These are phyloP conservation scores for Arctopsyche grandis DNA, from an alignment of 1,140 invertebrate species.

Conservation along the genomic window DNA sequence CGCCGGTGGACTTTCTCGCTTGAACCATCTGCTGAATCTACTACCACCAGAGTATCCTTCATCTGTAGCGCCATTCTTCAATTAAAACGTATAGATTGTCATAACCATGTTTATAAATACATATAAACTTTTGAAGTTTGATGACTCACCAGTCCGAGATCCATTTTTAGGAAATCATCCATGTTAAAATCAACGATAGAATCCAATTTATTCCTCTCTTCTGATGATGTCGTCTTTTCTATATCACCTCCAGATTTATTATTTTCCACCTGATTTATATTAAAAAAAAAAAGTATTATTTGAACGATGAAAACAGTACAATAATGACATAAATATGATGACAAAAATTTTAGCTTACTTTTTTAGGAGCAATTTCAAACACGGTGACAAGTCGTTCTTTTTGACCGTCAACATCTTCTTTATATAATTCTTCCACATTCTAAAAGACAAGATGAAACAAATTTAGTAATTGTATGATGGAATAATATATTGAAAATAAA, in stretches of 20 bases:
- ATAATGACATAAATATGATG: neutral
- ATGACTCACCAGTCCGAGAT: conserved; percentile 72
- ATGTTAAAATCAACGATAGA: conserved; percentile 71
- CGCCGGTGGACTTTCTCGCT: conserved; percentile 66
- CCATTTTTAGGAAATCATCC: conserved; percentile 78
- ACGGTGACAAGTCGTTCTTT: conserved; percentile 20
- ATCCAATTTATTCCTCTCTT: conserved; percentile 35
- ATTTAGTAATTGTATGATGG: neutral
- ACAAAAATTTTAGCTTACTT: neutral
- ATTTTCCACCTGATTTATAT: conserved; percentile 29
- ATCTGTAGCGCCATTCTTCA: conserved; percentile 69
- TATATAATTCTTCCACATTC: conserved; percentile 35
- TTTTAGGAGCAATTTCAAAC: neutral
- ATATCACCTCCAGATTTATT: neutral
- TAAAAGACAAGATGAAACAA: conserved; percentile 6
- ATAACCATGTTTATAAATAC: neutral
- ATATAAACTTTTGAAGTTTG: conserved; percentile 23
- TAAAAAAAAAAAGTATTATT: neutral
- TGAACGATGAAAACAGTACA: neutral
- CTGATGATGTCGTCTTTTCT: neutral
- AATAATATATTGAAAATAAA: neutral
- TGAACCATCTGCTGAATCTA: conserved; percentile 74
- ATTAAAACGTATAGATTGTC: conserved; percentile 49
- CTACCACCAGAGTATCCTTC: conserved; percentile 66
- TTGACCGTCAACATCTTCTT: conserved; percentile 35